Evolutionary conservation across 2,888 invertebrate species (phyloP).

Genomic region (Nemurella pictetii): DNA sequence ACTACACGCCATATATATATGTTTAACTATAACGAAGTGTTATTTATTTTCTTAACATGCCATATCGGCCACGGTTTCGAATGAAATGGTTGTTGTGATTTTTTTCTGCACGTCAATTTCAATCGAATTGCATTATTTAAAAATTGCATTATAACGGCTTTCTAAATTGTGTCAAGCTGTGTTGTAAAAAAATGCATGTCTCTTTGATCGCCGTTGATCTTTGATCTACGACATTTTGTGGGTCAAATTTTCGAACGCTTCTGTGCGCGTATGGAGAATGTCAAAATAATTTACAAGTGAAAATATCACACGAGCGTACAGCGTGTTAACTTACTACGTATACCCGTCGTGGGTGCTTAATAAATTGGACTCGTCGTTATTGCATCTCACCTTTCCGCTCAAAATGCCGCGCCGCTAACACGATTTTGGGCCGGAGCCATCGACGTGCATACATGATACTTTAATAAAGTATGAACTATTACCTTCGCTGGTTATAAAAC

Average conservation of each 20-base stretch:
- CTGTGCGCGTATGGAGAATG: not conserved
- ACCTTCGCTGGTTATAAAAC: not conserved
- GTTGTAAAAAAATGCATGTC: not conserved
- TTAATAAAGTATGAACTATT: too few relatives aligned
- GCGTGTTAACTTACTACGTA: not conserved
- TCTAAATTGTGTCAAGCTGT: not conserved
- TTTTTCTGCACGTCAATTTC: not conserved
- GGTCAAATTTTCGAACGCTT: not conserved
- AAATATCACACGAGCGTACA: not conserved
- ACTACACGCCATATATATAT: not conserved
- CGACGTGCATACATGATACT: not conserved
- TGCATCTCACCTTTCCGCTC: not conserved
- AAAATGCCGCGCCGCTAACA: not conserved
- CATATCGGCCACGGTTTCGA: not conserved
- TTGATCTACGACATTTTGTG: not conserved
- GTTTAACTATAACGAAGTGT: not conserved
- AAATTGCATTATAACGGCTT: not conserved
- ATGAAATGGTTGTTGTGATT: not conserved
- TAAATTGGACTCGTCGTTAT: not conserved
- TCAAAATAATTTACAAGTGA: not conserved
- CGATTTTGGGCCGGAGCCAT: not conserved
- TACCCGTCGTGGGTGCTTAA: not conserved
- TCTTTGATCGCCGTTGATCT: not conserved
- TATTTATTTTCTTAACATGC: not conserved
- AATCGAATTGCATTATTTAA: not conserved